Evolutionary conservation across 2,888 invertebrate species (phyloP).

Genomic region (Orthosia gothica): DNA sequence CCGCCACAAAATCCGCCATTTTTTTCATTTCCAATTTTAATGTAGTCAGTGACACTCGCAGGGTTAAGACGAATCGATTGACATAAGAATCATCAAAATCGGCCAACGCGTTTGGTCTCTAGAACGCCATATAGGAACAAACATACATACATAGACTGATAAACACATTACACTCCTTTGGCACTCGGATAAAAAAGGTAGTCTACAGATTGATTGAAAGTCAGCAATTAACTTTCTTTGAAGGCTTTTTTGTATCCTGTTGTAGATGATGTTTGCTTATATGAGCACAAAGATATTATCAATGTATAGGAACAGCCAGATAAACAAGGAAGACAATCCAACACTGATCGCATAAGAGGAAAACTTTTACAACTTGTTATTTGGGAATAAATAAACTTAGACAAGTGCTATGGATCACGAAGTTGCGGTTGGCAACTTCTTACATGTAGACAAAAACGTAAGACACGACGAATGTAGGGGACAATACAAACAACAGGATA

Average conservation of each 20-base stretch:
- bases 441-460: constrained; percentile 34
- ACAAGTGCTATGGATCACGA: constrained; percentile 28
- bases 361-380: constrained; percentile 35
- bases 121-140: too few relatives aligned
- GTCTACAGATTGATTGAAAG: constrained; percentile 7
- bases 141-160: too few relatives aligned
- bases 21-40: too few relatives aligned
- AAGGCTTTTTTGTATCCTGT: constrained; percentile 2
- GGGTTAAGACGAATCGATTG: too few relatives aligned
- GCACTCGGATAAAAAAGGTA: too few relatives aligned
- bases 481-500: constrained; percentile 12
- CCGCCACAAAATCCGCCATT: too few relatives aligned
- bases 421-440: constrained; percentile 21
- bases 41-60: too few relatives aligned
- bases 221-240: constrained; percentile 31
- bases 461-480: constrained; percentile 16
- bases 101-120: too few relatives aligned
- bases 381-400: constrained; percentile 43
- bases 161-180: too few relatives aligned
- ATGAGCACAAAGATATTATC: constrained; percentile 17
- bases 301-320: constrained; percentile 15
- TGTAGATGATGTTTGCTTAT: constrained; percentile 13
- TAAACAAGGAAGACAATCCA: constrained; percentile 22
- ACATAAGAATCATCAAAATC: too few relatives aligned
- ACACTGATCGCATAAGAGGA: constrained; percentile 12